Evolutionary conservation across 2,888 invertebrate genomes (phyloP).

Genomic region (Protula sp.): DNA sequence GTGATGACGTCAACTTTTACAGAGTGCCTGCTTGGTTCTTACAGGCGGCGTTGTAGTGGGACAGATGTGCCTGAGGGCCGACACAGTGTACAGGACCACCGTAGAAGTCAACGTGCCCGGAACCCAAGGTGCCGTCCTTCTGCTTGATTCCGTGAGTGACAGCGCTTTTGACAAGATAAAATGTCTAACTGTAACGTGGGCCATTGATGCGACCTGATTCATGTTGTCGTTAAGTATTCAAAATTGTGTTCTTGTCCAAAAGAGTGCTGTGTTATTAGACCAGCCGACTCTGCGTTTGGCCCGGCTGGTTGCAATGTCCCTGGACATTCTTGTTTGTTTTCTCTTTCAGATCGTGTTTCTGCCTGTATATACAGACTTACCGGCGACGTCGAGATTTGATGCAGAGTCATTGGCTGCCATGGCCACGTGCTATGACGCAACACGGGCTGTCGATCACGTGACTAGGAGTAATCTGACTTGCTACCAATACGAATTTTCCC

Average conservation of each 20-base stretch:
- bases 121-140: conserved; percentile 4
- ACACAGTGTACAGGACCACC: neutral
- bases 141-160: conserved; percentile 17
- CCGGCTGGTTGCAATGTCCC: too few species aligned
- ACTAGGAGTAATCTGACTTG: conserved; percentile 11
- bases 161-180: too few species aligned
- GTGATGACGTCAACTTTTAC: too few species aligned
- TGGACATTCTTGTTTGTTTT: too few species aligned
- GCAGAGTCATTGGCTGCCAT: conserved; percentile 4
- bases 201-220: neutral
- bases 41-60: too few species aligned
- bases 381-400: conserved; percentile 10
- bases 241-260: too few species aligned
- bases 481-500: conserved; percentile 18
- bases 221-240: too few species aligned
- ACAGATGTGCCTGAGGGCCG: conserved; percentile 4
- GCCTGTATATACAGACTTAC: conserved; percentile 10
- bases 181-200: neutral
- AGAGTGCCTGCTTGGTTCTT: too few species aligned
- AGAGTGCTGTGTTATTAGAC: too few species aligned
- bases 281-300: too few species aligned
- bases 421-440: conserved; percentile 10
- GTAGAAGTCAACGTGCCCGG: conserved; percentile 1
- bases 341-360: conserved; percentile 19
- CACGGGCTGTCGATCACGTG: conserved; percentile 2